Conservation (phyloP, 2,797 vertebrate species). For the Iguana delicatissima region DNA sequence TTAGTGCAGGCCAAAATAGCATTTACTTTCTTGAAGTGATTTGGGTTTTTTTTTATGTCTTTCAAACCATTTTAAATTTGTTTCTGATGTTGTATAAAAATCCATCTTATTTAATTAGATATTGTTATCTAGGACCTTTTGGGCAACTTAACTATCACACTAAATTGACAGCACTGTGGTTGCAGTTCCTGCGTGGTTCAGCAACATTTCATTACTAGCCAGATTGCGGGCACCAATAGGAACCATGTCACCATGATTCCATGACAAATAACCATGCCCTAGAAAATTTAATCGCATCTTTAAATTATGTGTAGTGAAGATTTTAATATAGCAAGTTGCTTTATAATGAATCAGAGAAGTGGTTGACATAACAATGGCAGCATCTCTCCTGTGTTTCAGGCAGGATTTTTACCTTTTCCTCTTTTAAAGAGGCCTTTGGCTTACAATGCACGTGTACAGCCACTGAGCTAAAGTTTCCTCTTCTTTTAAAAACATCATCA, state of each 20-base stretch:
- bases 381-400: background rate
- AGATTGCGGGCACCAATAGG: background rate
- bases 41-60: background rate
- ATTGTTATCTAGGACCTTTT: background rate
- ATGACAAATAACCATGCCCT: background rate
- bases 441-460: background rate
- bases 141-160: background rate
- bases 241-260: background rate
- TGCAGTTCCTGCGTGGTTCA: background rate
- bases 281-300: background rate
- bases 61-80: background rate
- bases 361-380: background rate
- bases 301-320: background rate
- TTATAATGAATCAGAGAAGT: background rate
- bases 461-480: background rate
- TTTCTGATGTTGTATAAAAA: background rate
- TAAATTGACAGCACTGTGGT: background rate
- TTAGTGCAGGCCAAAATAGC: no score
- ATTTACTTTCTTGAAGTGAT: background rate
- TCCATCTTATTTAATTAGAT: background rate
- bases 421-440: background rate
- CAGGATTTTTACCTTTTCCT: background rate
- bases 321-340: background rate
- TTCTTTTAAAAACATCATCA: background rate
- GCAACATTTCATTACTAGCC: background rate